Conservation (phyloP, 1,140 invertebrate species). For the Odontomachus brunneus region DNA sequence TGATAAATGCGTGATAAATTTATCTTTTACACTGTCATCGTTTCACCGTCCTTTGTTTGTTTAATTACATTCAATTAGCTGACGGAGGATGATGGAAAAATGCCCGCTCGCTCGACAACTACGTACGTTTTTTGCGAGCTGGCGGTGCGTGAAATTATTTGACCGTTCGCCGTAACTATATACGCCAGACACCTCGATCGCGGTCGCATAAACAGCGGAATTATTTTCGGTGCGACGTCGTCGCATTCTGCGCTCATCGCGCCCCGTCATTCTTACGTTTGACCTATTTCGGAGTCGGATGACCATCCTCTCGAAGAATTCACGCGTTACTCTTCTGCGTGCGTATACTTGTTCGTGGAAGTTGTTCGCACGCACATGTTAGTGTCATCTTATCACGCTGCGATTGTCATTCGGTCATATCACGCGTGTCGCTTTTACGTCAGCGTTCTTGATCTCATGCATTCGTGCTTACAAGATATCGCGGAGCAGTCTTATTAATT, state of each 20-base stretch:
- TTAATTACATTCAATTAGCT: neutral
- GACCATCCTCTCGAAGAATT: conserved; percentile 15
- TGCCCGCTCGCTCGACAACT: neutral
- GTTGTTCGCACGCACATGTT: no score
- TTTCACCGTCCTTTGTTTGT: neutral
- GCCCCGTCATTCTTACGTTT: conserved; percentile 57
- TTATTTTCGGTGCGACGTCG: conserved; percentile 66
- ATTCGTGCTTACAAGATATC: no score
- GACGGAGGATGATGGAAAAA: neutral
- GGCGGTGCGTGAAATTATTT: conserved; percentile 18
- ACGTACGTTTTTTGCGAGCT: neutral
- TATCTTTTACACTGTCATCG: neutral
- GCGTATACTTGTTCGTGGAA: neutral
- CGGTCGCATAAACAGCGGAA: conserved; percentile 29
- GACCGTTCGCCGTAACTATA: conserved; percentile 2
- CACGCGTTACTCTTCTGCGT: neutral
- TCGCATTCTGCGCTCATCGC: conserved; percentile 47
- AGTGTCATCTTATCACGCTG: no score
- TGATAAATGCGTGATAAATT: no score
- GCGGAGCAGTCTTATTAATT: no score
- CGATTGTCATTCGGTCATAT: no score
- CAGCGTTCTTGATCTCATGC: no score
- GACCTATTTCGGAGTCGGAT: conserved; percentile 66
- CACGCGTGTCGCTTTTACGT: no score
- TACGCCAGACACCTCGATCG: conserved; percentile 21